phyloP scores from a whole-genome alignment of 2,113 vertebrate species.

The Pleuronectes platessa region DNA sequence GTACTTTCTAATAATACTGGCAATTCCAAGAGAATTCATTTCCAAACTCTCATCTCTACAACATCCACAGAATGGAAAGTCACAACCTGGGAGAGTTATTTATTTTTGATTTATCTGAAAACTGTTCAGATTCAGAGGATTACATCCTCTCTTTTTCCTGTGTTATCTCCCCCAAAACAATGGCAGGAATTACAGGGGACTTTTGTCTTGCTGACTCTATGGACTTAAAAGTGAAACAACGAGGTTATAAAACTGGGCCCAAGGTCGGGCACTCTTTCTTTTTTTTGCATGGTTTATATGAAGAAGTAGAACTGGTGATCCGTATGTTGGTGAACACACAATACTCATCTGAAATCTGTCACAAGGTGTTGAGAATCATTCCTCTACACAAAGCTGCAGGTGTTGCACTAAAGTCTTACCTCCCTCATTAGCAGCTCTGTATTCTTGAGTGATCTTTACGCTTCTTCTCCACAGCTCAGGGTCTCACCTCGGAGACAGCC shows the following conservation, averaged over 20 bases:
- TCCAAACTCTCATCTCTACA: background rate
- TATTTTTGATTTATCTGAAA: conserved; percentile 46
- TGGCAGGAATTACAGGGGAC: conserved; percentile 66
- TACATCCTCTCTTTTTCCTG: conserved; percentile 60
- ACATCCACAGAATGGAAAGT: conserved; percentile 11
- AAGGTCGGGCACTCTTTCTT: conserved; percentile 9
- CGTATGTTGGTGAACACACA: background rate
- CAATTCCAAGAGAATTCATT: background rate
- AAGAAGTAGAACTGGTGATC: background rate
- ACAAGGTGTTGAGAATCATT: background rate
- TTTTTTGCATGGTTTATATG: background rate
- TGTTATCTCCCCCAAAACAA: conserved; percentile 74
- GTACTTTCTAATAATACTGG: conserved; percentile 4
- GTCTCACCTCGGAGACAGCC: conserved; percentile 11
- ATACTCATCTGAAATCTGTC: background rate
- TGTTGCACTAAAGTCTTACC: background rate
- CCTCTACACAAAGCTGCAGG: background rate
- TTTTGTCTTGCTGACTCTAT: conserved; percentile 45
- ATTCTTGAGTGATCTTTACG: conserved; percentile 24
- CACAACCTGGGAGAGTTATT: conserved; percentile 31
- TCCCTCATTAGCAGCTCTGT: background rate
- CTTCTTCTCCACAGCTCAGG: background rate
- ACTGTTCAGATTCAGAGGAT: conserved; percentile 54
- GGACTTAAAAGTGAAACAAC: conserved; percentile 60
- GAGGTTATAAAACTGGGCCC: conserved; percentile 22